Conservation (phyloP, 2,888 invertebrate species). For the Eilema caniola region DNA sequence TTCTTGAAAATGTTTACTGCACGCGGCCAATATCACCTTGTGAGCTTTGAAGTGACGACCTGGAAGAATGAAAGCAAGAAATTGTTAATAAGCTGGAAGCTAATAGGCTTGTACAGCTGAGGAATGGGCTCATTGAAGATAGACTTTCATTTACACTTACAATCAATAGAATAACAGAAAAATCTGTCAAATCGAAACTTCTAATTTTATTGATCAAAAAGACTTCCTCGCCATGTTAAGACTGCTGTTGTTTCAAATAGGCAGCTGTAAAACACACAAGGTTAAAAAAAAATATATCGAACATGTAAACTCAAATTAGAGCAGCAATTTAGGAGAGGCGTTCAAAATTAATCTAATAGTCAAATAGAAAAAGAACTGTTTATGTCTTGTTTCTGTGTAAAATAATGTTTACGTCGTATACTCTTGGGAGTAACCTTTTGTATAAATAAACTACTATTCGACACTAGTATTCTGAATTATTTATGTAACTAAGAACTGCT, state of each 20-base stretch:
- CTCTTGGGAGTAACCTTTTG: not conserved
- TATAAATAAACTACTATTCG: not conserved
- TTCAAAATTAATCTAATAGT: constrained; percentile 4
- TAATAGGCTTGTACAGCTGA: not conserved
- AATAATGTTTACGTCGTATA: not conserved
- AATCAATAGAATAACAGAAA: not conserved
- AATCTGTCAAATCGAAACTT: not conserved
- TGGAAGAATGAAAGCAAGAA: constrained; percentile 66
- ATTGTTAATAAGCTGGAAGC: not conserved
- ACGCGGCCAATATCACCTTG: constrained; percentile 96
- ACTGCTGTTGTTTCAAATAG: not conserved
- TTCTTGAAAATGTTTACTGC: constrained; percentile 97
- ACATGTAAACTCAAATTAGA: not conserved
- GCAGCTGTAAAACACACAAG: not conserved
- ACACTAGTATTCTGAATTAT: constrained; percentile 4
- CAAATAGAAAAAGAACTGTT: not conserved
- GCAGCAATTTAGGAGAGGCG: not conserved
- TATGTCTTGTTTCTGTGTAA: not conserved
- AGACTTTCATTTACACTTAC: not conserved
- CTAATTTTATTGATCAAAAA: not conserved
- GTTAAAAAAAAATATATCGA: not conserved
- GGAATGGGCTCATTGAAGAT: not conserved
- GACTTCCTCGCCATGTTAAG: not conserved
- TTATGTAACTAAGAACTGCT: constrained; percentile 2
- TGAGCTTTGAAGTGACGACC: constrained; percentile 97